Evolutionary conservation across 2,888 invertebrate genomes (phyloP), one percentile per base, ranked within the genome.

Genomic region (Lithosia quadra): DNA sequence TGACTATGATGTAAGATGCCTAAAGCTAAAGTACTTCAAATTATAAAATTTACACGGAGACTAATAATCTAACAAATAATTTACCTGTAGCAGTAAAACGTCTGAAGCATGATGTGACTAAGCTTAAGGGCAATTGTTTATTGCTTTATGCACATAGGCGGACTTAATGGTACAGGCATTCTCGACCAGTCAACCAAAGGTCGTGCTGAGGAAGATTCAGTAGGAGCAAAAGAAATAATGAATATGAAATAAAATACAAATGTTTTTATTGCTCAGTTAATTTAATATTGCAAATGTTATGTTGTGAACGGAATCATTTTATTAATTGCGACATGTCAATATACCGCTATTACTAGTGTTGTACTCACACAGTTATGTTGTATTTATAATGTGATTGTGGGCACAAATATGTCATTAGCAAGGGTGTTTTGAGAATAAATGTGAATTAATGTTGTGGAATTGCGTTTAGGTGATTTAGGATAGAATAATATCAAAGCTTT

Each of bases 281-380:
- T 3, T 49, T 49, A 49, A 7, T n/a, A 49, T 49, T 49, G n/a
- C 49, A n/a, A n/a, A 49, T 49, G n/a, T 49, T 49, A 13, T n/a
- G 5, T n/a, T n/a, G 55, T 43, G 22, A 33, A 33, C 57, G 8
- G n/a, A 28, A 66, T 66, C 24, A 15, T 55, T 60, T 5, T 34
- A 55, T 55, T 55, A 66, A 53, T 61, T n/a, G 36, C 24, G 39
- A 24, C 28, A 24, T 53, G 34, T 53, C 65, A 61, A 66, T 61
- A 39, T 66, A 22, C 28, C 22, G 0, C 3, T 39, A 24, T 66
- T 66, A 61, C 9, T 33, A 11, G 53, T 24, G 36, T 39, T 61
- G 22, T 55, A 61, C 15, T 22, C 55, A 61, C 34, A 28, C 28
- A 28, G 28, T 28, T 28, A 28, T 28, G 5, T 2, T 28, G 2